These are phyloP conservation scores for Habroteleia sp. DNA, from an alignment of 2,888 invertebrate species.

Conservation along the genomic window DNA sequence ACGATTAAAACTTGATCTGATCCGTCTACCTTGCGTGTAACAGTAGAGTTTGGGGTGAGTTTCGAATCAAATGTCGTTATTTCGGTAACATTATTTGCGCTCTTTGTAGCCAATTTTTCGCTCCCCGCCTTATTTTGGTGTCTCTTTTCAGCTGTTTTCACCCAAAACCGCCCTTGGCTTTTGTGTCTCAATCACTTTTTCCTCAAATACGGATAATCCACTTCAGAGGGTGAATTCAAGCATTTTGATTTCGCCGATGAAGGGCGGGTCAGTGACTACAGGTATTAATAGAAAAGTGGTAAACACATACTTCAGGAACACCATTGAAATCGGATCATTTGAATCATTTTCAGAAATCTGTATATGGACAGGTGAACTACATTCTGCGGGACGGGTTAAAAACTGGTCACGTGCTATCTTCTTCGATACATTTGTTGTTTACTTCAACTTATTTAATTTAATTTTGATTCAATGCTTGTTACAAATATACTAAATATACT, in stretches of 20 bases:
- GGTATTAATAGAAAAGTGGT: slow-evolving; percentile 71
- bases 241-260: slow-evolving; percentile 72
- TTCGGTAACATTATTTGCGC: slow-evolving; percentile 76
- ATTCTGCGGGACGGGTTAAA: too few species aligned
- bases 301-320: slow-evolving; percentile 18
- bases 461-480: too few species aligned
- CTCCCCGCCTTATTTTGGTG: slow-evolving; percentile 79
- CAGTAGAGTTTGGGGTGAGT: slow-evolving; percentile 63
- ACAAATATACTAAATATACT: too few species aligned
- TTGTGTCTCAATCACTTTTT: slow-evolving; percentile 73
- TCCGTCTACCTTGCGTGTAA: slow-evolving; percentile 49
- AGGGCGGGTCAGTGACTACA: slow-evolving; percentile 78
- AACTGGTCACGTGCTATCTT: too few species aligned
- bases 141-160: slow-evolving; percentile 81
- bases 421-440: too few species aligned
- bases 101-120: slow-evolving; percentile 79
- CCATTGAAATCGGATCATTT: slow-evolving; percentile 56
- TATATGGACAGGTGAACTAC: too few species aligned
- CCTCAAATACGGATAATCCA: slow-evolving; percentile 78
- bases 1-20: slow-evolving; percentile 62
- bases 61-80: slow-evolving; percentile 77
- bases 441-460: too few species aligned
- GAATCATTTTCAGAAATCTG: slow-evolving; percentile 43
- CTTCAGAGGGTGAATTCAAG: slow-evolving; percentile 74
- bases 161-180: slow-evolving; percentile 78